phyloP scores from a whole-genome alignment of 2,797 vertebrate species.

The Lepus townsendii region DNA sequence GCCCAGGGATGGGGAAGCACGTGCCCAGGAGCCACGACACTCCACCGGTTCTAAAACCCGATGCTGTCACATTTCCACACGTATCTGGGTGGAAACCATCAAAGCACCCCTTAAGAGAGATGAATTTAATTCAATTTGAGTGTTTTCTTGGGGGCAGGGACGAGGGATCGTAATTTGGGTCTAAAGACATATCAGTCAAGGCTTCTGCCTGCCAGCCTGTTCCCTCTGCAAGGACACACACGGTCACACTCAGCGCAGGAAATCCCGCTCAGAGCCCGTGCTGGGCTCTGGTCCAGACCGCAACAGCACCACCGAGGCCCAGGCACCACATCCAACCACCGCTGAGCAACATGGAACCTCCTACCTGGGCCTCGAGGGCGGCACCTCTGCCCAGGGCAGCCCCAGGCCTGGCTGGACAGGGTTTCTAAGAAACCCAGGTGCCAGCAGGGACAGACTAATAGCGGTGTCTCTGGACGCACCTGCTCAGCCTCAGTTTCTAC shows the following conservation, averaged over 20 bases:
- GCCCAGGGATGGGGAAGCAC: background rate
- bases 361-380: background rate
- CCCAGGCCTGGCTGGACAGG: background rate
- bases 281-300: background rate
- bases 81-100: background rate
- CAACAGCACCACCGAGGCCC: background rate
- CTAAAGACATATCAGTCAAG: background rate
- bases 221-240: background rate
- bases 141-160: background rate
- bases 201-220: background rate
- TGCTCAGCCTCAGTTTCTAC: background rate
- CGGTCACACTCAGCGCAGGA: background rate
- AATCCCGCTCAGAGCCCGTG: background rate
- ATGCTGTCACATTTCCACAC: background rate
- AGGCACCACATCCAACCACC: too few relatives aligned
- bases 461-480: background rate
- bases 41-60: background rate
- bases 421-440: constrained; percentile 57
- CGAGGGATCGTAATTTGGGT: background rate
- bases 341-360: background rate
- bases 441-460: constrained; percentile 49
- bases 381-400: background rate
- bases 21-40: background rate
- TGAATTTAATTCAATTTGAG: background rate
- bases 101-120: background rate